Percentiles rank a stretch among this genome's conserved stretches.
Conservation (phyloP, 2,797 vertebrate genomes). For the Odontamblyopus rebecca region DNA sequence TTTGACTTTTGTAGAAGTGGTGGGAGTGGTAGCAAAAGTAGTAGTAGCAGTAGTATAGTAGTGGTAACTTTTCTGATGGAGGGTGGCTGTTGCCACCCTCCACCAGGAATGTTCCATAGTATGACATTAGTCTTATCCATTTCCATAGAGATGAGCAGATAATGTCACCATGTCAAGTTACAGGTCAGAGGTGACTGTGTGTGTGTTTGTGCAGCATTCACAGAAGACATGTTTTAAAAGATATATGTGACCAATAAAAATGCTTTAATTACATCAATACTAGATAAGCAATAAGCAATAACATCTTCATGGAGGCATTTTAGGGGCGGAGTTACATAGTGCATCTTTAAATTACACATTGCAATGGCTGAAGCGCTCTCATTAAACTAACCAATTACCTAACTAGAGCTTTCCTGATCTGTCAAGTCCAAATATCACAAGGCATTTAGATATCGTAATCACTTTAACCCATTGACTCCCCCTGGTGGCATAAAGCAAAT, state of each 20-base stretch:
- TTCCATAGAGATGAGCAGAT: no score
- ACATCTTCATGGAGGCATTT: not conserved
- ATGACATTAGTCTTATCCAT: no score
- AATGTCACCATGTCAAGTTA: no score
- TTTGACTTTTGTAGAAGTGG: not conserved
- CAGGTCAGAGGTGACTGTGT: no score
- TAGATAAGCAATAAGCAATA: not conserved
- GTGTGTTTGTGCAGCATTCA: no score
- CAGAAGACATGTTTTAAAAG: no score
- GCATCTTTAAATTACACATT: not conserved
- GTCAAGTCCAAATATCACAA: not conserved
- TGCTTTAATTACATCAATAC: not conserved
- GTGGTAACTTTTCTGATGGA: no score
- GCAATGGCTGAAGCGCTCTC: not conserved
- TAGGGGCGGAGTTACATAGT: not conserved
- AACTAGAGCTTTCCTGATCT: not conserved
- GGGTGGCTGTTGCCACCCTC: no score
- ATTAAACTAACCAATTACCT: not conserved
- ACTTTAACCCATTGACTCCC: not conserved
- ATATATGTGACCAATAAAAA: not conserved
- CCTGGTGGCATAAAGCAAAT: not conserved
- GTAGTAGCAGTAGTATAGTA: no score
- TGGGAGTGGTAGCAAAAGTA: no score
- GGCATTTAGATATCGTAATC: not conserved
- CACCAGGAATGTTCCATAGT: no score